phyloP scores from a whole-genome alignment of 2,888 invertebrate genomes.

The Apodemia hepburni region DNA sequence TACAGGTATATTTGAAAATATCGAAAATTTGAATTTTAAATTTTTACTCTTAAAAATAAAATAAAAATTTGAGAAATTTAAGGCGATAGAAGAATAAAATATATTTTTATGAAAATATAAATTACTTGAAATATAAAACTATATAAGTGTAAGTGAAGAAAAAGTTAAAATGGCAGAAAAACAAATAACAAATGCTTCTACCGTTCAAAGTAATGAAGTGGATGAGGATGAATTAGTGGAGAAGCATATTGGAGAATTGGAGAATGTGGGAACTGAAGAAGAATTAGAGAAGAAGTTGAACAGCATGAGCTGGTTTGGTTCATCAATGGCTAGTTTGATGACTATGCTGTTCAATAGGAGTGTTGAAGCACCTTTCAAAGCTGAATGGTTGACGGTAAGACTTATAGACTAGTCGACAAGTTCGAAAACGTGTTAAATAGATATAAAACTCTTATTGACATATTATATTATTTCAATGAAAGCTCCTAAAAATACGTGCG shows the following conservation, averaged over 20 bases:
- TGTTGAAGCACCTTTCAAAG: slow-evolving; percentile 47
- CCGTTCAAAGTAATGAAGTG: background rate
- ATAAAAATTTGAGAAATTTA: too few relatives aligned
- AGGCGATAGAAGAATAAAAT: too few relatives aligned
- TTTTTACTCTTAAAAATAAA: too few relatives aligned
- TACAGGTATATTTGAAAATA: too few relatives aligned
- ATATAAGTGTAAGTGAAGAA: background rate
- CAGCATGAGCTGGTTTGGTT: slow-evolving; percentile 45
- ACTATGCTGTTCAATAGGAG: slow-evolving; percentile 55
- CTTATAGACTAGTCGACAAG: too few relatives aligned
- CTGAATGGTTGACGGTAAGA: slow-evolving; percentile 36
- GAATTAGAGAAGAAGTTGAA: slow-evolving; percentile 50
- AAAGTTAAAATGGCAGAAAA: slow-evolving; percentile 17
- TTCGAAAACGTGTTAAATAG: too few relatives aligned
- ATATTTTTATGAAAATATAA: background rate
- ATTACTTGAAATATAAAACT: background rate
- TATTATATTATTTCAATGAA: too few relatives aligned
- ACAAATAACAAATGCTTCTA: background rate
- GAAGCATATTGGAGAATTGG: slow-evolving; percentile 47
- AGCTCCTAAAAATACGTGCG: too few relatives aligned
- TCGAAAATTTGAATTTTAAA: too few relatives aligned
- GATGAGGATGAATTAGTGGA: slow-evolving; percentile 40
- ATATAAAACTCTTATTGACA: too few relatives aligned
- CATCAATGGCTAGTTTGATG: slow-evolving; percentile 58
- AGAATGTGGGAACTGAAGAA: slow-evolving; percentile 45